Evolutionary conservation across 2,888 invertebrate species (phyloP).

Genomic region (Pachycephus smyrnensis): DNA sequence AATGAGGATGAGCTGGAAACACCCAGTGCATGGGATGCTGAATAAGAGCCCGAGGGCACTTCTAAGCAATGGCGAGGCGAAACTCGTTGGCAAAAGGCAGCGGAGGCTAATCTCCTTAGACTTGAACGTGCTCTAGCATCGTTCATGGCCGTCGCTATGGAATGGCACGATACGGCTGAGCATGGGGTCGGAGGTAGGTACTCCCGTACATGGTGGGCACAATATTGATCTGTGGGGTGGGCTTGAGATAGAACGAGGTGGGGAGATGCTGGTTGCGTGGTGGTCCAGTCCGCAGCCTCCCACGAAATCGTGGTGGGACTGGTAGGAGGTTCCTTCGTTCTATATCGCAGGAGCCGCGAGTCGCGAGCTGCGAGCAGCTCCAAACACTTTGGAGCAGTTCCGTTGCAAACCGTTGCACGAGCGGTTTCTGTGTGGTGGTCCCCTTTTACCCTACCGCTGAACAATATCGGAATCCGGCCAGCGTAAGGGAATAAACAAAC

Average conservation of each 20-base stretch:
- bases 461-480: not conserved
- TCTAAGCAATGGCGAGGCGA: not conserved
- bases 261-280: slow-evolving; percentile 53
- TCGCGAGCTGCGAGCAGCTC: slow-evolving; percentile 17
- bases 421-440: slow-evolving; percentile 17
- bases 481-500: not conserved
- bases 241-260: slow-evolving; percentile 32
- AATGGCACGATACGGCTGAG: slow-evolving; percentile 17
- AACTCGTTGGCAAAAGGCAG: not conserved
- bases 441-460: not conserved
- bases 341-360: slow-evolving; percentile 19
- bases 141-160: slow-evolving; percentile 28
- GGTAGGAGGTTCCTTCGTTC: slow-evolving; percentile 37
- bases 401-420: slow-evolving; percentile 40
- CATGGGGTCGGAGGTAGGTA: slow-evolving; percentile 19
- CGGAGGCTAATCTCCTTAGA: slow-evolving; percentile 24
- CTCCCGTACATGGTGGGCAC: slow-evolving; percentile 56
- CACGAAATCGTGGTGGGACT: slow-evolving; percentile 54
- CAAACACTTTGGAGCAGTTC: slow-evolving; percentile 31
- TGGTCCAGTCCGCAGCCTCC: slow-evolving; percentile 64
- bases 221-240: slow-evolving; percentile 63
- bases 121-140: slow-evolving; percentile 35
- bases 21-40: not conserved
- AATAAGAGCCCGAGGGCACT: not conserved
- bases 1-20: not conserved